Base-by-base conservation (phyloP, 2,113 vertebrate species). In the Salvelinus namaycush region DNA sequence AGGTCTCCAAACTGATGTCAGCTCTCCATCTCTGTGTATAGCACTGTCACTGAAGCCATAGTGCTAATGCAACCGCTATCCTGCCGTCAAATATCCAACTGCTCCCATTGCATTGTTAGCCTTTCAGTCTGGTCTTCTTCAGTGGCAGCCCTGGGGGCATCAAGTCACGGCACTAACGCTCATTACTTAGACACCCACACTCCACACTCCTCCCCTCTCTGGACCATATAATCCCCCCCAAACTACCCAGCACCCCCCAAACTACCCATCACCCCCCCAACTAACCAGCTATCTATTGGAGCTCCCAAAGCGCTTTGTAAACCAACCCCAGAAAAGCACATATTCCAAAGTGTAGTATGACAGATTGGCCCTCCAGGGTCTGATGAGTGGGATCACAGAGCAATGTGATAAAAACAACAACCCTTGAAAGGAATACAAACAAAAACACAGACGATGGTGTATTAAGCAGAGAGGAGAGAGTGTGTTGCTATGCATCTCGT, bases 401-500 rank as follows among this genome's bases (percentile, higher is more conserved):
- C 51, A 54, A 18, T 54, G 51, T 54, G 29, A 68, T 6, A 20
- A 62, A 68, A 27, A 44, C 39, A 44, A 44, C 39, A 44, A 68
- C 5, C 66, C 6, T 31, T 31, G 29, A 68, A 34, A 39, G 29
- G 20, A n/a, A 54, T 11, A 31, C 29, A 68, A 39, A 31, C 4
- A 31, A 39, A 68, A 13, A 18, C 66, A 68, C 27, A 68, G 16
- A 68, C 5, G 12, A 26, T 22, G 14, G n/a, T 22, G 59, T 62
- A n/a, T n/a, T 3, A 8, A 22, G 59, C 6, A 62, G 59, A 62
- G 6, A 22, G 12, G 66, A 68, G 66, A 18, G 31, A 68, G 27
- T 20, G 67, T 68, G 67, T 68, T 39, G 31, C 67, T 68, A 68
- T 68, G 67, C 67, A 14, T 34, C 67, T 68, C 31, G 29, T 68